Conservation (phyloP, 2,888 invertebrate genomes). For the Sphaerophoria taeniata region DNA sequence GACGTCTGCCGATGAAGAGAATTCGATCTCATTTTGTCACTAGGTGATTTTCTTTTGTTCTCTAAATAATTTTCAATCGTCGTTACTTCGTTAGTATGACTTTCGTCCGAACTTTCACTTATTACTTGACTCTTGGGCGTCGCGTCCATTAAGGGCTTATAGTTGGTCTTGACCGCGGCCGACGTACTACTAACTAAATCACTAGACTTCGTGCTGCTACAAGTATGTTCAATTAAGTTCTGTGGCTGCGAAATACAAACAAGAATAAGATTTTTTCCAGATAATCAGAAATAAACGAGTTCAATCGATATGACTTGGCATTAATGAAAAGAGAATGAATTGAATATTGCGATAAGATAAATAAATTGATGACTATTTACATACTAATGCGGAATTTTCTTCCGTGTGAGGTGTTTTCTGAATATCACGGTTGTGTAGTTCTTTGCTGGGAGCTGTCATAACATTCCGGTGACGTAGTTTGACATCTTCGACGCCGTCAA, state of each 20-base stretch:
- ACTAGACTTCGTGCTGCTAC: background rate
- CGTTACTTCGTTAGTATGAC: constrained; percentile 31
- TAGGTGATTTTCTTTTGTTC: constrained; percentile 34
- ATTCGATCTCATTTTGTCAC: constrained; percentile 39
- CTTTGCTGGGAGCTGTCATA: constrained; percentile 48
- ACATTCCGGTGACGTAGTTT: constrained; percentile 56
- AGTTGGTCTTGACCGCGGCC: constrained; percentile 21
- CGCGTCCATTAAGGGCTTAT: constrained; percentile 46
- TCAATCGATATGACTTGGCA: constrained; percentile 15
- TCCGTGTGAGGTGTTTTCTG: constrained; percentile 18
- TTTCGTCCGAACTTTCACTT: constrained; percentile 68
- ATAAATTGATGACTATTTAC: constrained; percentile 46
- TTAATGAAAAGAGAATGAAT: background rate
- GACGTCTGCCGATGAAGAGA: constrained; percentile 45
- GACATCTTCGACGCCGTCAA: constrained; percentile 56
- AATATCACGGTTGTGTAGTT: background rate
- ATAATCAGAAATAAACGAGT: constrained; percentile 19
- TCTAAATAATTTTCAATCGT: constrained; percentile 29
- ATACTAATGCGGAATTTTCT: constrained; percentile 26
- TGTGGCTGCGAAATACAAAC: constrained; percentile 33
- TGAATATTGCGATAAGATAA: constrained; percentile 3
- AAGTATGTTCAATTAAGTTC: constrained; percentile 9
- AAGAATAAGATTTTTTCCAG: constrained; percentile 31
- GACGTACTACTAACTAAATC: constrained; percentile 43
- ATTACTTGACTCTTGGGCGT: constrained; percentile 28